A percentile compares a stretch with the other conserved stretches of the same genome.
phyloP scores from a whole-genome alignment of 2,888 invertebrate genomes.

The Zygaena filipendulae region DNA sequence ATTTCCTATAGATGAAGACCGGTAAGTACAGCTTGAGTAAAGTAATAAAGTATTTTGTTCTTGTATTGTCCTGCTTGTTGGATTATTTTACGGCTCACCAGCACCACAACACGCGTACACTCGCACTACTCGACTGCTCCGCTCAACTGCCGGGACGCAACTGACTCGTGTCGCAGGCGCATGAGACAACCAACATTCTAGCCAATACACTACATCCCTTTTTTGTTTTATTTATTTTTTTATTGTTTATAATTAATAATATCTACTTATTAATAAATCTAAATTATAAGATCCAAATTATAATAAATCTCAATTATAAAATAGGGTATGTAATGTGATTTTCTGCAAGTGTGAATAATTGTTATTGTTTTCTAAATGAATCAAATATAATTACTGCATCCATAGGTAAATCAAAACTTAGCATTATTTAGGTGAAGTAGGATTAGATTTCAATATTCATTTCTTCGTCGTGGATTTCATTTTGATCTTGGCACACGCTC shows the following conservation, averaged over 20 bases:
- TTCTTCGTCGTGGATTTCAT: constrained; percentile 4
- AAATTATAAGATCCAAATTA: constrained; percentile 1
- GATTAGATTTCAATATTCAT: constrained; percentile 3
- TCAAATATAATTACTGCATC: constrained; percentile 1
- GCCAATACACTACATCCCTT: constrained; percentile 3
- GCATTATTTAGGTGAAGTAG: too few species aligned
- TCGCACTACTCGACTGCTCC: too few species aligned
- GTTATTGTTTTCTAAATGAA: constrained; percentile 2
- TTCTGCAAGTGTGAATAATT: background rate
- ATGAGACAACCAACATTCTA: constrained; percentile 2
- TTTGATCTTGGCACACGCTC: constrained; percentile 4
- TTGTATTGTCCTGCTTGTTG: too few species aligned
- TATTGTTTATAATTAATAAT: too few species aligned
- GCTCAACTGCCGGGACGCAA: too few species aligned
- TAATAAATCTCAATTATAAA: too few species aligned
- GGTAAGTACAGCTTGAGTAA: too few species aligned
- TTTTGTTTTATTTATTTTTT: constrained; percentile 1
- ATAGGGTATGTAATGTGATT: constrained; percentile 1
- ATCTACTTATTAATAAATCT: constrained; percentile 1
- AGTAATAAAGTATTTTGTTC: too few species aligned
- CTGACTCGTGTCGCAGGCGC: constrained; percentile 1
- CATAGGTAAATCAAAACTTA: constrained; percentile 1
- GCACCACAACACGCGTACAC: too few species aligned
- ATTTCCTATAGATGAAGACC: too few species aligned
- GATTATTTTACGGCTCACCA: too few species aligned